Conservation (phyloP, 2,888 invertebrate genomes). For the Neria commutata region DNA sequence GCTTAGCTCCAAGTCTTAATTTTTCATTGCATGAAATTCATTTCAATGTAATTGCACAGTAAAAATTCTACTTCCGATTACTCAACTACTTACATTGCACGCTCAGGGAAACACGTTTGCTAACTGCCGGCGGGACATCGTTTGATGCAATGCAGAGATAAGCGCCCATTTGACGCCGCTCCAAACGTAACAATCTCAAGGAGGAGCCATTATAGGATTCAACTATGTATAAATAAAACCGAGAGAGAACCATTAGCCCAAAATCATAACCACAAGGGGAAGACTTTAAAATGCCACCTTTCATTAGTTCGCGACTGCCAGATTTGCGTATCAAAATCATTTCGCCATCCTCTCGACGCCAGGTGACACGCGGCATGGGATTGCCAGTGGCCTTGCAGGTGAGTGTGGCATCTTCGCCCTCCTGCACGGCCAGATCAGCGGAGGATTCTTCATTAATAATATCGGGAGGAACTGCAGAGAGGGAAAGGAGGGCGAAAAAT, state of each 20-base stretch:
- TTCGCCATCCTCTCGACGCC: slow-evolving; percentile 80
- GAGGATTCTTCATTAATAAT: slow-evolving; percentile 78
- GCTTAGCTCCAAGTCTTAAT: no score
- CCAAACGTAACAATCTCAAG: slow-evolving; percentile 77
- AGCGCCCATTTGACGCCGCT: slow-evolving; percentile 88
- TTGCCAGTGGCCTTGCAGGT: slow-evolving; percentile 82
- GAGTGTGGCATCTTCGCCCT: slow-evolving; percentile 78
- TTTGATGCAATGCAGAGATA: slow-evolving; percentile 92
- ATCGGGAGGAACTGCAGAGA: slow-evolving; percentile 74
- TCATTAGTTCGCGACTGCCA: slow-evolving; percentile 60
- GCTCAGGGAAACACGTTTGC: slow-evolving; percentile 83
- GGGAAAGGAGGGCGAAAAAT: no score
- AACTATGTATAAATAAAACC: slow-evolving; percentile 62
- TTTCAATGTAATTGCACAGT: no score
- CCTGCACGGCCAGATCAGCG: slow-evolving; percentile 77
- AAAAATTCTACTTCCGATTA: no score
- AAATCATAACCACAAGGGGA: background rate
- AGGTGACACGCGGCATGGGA: slow-evolving; percentile 77
- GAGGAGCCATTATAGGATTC: slow-evolving; percentile 79
- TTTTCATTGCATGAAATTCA: no score
- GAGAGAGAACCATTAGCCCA: background rate
- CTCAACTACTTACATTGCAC: slow-evolving; percentile 83
- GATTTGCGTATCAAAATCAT: slow-evolving; percentile 67
- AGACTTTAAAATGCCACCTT: slow-evolving; percentile 46
- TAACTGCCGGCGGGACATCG: slow-evolving; percentile 89